Base-by-base conservation (phyloP, 2,888 invertebrate genomes). In the Apotomis capreana region DNA sequence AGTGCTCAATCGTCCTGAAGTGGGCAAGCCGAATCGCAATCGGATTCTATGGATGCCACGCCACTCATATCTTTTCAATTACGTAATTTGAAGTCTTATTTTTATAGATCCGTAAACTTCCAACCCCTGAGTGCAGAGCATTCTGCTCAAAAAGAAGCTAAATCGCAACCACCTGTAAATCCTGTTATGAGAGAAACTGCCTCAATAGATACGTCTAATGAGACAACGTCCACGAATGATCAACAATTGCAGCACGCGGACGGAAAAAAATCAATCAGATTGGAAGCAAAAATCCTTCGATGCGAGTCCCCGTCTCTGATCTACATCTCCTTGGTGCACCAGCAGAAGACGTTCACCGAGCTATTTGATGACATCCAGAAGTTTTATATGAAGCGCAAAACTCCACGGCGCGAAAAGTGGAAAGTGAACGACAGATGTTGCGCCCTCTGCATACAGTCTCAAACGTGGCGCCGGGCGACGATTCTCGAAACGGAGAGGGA, bases 401-500 rank as follows among this genome's bases (percentile, higher is more conserved):
- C 68, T 37, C 52, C 52, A 36, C 44, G 70, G 9, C 68, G 69
- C 4, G 49, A 46, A 8, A 69, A 68, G 0, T 95, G 94, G 94
- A 76, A 81, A 15, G 77, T 83, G 0, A 85, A 86, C 37, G 87
- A 89, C 5, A 77, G 76, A 52, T 89, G 90, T 71, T 87, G 76
- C 15, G 75, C 87, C 0, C 78, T 79, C 10, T 78, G 84, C n/a
- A 54, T 78, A 0, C 81, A 82, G 3, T 88, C 90, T 37, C 87
- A 88, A 26, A 80, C 85, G 72, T 96, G 95, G 93, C 94, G 93
- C 79, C 92, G 96, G 6, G 76, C 87, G 70, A 86, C 95, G 10
- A 13, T 84, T 0, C 79, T 62, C 12, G 44, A 72, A 9, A n/a
- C 37, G 4, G 44, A 54, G 36, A 68, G 37, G 12, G 54, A 72